These are phyloP conservation scores for Nettapus auritus DNA, from an alignment of 2,113 vertebrate species.

Conservation along the genomic window DNA sequence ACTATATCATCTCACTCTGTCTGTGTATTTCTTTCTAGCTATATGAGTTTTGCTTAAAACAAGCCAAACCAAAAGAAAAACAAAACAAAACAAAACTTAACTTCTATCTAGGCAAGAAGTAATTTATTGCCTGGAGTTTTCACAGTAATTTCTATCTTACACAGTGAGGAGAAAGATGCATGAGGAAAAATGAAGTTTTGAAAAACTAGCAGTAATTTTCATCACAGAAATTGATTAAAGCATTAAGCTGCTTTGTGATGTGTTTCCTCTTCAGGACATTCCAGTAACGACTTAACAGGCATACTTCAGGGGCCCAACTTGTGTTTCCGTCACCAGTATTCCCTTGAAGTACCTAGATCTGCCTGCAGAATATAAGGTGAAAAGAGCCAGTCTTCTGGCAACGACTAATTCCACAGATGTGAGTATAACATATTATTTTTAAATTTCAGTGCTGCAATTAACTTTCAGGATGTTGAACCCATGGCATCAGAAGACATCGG, in stretches of 20 bases:
- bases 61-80: no score
- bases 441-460: not conserved
- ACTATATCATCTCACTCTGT: not conserved
- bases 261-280: not conserved
- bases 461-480: not conserved
- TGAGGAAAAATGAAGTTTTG: not conserved
- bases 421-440: not conserved
- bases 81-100: not conserved
- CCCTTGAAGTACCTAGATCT: not conserved
- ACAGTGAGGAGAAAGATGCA: not conserved
- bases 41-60: not conserved
- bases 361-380: not conserved
- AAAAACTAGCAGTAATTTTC: not conserved
- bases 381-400: not conserved
- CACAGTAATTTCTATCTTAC: constrained; percentile 18
- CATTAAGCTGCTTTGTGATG: not conserved
- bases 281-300: not conserved
- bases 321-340: not conserved
- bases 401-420: not conserved
- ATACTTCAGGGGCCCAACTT: not conserved
- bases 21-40: not conserved
- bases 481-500: not conserved
- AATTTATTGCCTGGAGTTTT: constrained; percentile 50
- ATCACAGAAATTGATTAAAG: not conserved
- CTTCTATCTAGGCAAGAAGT: not conserved